These are phyloP conservation scores for Clytia hemisphaerica DNA, from an alignment of 30 jellyfish, hydroid and myxozoan species.

Conservation along the genomic window DNA sequence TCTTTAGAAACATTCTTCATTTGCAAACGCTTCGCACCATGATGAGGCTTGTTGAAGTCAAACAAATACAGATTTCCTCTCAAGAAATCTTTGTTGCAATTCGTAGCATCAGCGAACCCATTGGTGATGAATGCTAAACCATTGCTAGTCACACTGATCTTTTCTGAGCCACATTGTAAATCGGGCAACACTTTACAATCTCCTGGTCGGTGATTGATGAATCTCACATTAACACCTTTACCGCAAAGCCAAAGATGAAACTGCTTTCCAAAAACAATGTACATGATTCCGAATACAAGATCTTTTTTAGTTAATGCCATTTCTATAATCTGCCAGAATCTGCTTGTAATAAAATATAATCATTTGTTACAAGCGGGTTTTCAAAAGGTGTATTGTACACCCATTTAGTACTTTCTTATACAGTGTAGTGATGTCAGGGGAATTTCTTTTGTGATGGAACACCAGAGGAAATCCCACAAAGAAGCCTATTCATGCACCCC, in stretches of 20 bases:
- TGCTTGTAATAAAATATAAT: no score
- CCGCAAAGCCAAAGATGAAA: constrained; percentile 35
- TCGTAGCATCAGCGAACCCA: constrained; percentile 49
- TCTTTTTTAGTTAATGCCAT: no score
- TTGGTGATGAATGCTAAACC: constrained; percentile 85
- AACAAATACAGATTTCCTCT: constrained; percentile 63
- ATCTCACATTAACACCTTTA: constrained; percentile 54
- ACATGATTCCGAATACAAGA: no score
- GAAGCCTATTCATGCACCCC: no score
- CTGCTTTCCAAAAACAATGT: no score
- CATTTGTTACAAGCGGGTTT: no score
- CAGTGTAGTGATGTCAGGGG: no score
- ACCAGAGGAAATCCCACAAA: no score
- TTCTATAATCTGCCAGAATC: no score
- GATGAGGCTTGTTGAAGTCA: constrained; percentile 58
- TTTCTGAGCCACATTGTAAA: constrained; percentile 95
- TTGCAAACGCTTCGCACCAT: constrained; percentile 30
- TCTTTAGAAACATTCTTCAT: constrained; percentile 35
- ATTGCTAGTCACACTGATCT: constrained; percentile 61
- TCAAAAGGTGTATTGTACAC: no score
- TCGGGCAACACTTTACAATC: constrained; percentile 74
- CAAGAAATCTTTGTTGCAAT: constrained; percentile 30
- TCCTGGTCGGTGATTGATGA: constrained; percentile 73
- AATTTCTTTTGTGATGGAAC: no score
- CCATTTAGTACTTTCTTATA: no score